Evolutionary conservation across 2,113 vertebrate species (phyloP), one percentile per base, ranked within the genome.

Genomic region (Anolis carolinensis): DNA sequence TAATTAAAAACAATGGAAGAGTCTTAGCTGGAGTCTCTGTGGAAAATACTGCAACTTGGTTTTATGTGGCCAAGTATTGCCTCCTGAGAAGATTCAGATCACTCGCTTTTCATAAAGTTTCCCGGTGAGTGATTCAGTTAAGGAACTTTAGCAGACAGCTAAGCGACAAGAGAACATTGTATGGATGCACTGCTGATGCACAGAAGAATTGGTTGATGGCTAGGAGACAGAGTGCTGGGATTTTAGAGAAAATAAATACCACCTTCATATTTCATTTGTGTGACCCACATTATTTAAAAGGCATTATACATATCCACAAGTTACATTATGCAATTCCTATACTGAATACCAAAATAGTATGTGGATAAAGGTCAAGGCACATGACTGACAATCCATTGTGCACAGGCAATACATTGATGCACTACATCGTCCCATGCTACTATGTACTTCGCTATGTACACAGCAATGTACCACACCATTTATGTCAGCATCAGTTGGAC

Each of bases 1-100:
- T 87, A 75, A 82, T 81, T 87, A 81, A 87, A 75, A 55, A 75
- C 55, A 76, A 52, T 68, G 32, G 59, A 52, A 36, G 44, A 25
- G 44, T 18, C 18, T 50, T 68, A 23, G 74, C 30, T 55, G 34
- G 5, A 20, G 16, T 59, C 48, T 71, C 48, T 18, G 50, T 25
- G 18, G 84, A 85, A 36, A 70, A 18, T 39, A 83, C 14, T 72
- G 68, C 25, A 7, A 32, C n/a, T 84, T 67, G 48, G 20, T 25
- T 55, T 68, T 85, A 78, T 36, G 52, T 70, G 32, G 55, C 25
- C 25, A 55, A 71, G 65, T 20, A 2, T 59, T 71, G 8, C 63
- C 76, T 34, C 81, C 50, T 16, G 44, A 71, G 48, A 8, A 20
- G 1, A 59, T 70, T 79, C 67, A 70, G 76, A 30, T 30, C 48